Evolutionary conservation across 2,888 invertebrate genomes (phyloP), one percentile per base, ranked within the genome.

Genomic region (Orchestes rusci): DNA sequence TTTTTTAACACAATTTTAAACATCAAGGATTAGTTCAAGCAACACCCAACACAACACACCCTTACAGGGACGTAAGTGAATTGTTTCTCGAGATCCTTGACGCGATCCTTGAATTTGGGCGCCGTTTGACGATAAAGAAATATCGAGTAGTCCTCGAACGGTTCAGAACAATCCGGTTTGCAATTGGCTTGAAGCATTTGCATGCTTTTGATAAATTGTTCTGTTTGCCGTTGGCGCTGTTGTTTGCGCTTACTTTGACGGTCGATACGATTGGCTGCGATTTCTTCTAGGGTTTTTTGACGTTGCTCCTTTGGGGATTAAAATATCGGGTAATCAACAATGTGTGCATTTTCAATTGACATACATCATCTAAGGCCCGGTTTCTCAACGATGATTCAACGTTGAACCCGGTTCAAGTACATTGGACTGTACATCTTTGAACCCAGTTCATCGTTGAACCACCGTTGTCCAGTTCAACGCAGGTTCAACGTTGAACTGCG

Each of bases 91-190:
- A 90, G 73, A 58, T 82, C 80, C 76, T 83, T 84, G 50, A 90
- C 87, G 50, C 90, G 77, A 66, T 87, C 87, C 69, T 80, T 82
- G 70, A 90, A 90, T 63, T 84, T 78, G 4, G 86, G 84, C 12
- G 90, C 89, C 44, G 82, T 84, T 67, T 88, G 87, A 39, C 90
- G 77, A 69, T 90, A 91, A 61, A 89, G 75, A 69, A 84, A 87
- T 60, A 90, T 75, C 17, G 87, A 85, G 70, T 88, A 87, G 70
- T 89, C 84, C 69, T 88, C 84, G 61, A 87, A 78, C 47, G 85
- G 82, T 52, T 70, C 69, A 41, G 71, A 70, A 18, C 80, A 77
- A 36, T 77, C 76, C 39, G 74, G 71, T 49, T 80, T 76, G 35
- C 80, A 82, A 65, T 87, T 88, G 2, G 82, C 79, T 59, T 86